Conservation (phyloP, 2,797 vertebrate species). For the Tiaroga cobitis region DNA sequence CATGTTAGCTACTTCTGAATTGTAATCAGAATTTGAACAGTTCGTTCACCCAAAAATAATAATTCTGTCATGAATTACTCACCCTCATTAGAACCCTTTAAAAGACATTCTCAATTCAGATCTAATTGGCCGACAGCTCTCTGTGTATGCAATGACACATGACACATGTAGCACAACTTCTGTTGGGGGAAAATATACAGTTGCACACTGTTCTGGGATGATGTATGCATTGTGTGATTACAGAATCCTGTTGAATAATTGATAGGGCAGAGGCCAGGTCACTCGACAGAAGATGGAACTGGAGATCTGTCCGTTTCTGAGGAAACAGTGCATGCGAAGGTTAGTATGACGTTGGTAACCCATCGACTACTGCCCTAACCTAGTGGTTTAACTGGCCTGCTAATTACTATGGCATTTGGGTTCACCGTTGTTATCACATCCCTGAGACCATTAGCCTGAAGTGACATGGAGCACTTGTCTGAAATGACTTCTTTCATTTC, state of each 20-base stretch:
- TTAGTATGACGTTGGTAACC: slow-evolving; percentile 28
- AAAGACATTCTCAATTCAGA: neutral
- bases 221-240: slow-evolving; percentile 19
- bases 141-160: neutral
- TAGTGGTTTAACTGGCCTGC: neutral
- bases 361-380: neutral
- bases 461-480: neutral
- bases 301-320: slow-evolving; percentile 39
- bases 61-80: neutral
- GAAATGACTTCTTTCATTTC: slow-evolving; percentile 39
- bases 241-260: slow-evolving; percentile 34
- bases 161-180: neutral
- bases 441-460: neutral
- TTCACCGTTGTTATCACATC: slow-evolving; percentile 16
- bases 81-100: neutral
- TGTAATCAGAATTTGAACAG: neutral
- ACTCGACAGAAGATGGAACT: slow-evolving; percentile 42
- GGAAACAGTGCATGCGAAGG: slow-evolving; percentile 29
- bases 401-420: slow-evolving; percentile 3
- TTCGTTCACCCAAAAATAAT: neutral
- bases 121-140: neutral
- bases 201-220: neutral
- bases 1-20: neutral
- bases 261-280: slow-evolving; percentile 18
- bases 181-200: neutral